A percentile compares a stretch with the other conserved stretches of the same genome.
Evolutionary conservation across 2,113 vertebrate species (phyloP).

Genomic region (Helogale parvula): DNA sequence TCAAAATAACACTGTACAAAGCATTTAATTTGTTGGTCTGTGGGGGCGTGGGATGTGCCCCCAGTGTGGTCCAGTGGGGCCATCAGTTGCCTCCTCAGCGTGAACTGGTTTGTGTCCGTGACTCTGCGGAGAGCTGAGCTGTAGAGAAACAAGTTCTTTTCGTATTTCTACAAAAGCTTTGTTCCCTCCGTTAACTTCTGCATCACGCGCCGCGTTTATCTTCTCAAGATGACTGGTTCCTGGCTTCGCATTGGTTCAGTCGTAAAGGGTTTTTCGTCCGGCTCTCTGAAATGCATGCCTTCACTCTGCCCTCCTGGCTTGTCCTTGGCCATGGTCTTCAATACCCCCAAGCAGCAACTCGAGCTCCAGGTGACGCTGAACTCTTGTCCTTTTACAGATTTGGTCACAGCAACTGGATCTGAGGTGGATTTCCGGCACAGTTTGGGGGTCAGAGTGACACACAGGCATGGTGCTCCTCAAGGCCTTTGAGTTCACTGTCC

Average conservation of each 20-base stretch:
- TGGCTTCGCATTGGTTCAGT: too few relatives aligned
- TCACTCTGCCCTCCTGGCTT: too few relatives aligned
- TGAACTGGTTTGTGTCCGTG: conserved; percentile 77
- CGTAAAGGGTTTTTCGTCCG: too few relatives aligned
- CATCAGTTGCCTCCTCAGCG: conserved; percentile 85
- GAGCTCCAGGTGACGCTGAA: too few relatives aligned
- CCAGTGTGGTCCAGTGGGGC: conserved; percentile 77
- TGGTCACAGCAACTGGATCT: background rate
- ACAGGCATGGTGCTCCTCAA: background rate
- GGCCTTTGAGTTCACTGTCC: background rate
- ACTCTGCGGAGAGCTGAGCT: conserved; percentile 74
- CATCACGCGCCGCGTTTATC: conserved; percentile 92
- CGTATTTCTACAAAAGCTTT: conserved; percentile 92
- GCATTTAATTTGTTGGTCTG: conserved; percentile 66
- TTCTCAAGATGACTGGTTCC: conserved; percentile 66
- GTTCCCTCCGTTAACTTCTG: conserved; percentile 91
- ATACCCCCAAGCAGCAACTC: too few relatives aligned
- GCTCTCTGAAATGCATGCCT: too few relatives aligned
- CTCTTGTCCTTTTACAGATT: background rate
- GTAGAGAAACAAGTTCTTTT: conserved; percentile 91
- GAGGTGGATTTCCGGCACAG: background rate
- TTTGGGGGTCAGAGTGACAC: background rate
- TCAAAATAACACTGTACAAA: conserved; percentile 87
- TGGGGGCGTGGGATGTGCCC: background rate
- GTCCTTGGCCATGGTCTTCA: too few relatives aligned